These are phyloP conservation scores for Rhadinocentrus ornatus DNA, from an alignment of 2,797 vertebrate genomes.

Conservation along the genomic window DNA sequence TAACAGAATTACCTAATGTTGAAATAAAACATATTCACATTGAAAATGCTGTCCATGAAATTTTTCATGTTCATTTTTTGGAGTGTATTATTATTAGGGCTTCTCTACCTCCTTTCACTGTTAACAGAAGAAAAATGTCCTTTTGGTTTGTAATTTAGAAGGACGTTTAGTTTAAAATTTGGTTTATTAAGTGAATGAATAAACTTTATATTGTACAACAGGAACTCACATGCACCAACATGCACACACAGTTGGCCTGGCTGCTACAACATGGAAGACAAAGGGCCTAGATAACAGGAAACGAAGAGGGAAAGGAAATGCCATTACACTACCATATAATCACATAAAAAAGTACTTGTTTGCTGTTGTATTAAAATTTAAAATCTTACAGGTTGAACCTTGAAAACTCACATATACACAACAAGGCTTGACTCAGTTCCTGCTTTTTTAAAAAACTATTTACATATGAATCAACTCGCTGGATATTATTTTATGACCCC, in stretches of 20 bases:
- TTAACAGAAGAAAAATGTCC: no score
- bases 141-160: not conserved
- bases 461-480: slow-evolving; percentile 10
- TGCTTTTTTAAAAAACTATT: not conserved
- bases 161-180: not conserved
- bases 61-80: no score
- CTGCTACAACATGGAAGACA: not conserved
- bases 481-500: slow-evolving; percentile 23
- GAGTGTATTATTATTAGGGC: no score
- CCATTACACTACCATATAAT: not conserved
- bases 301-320: not conserved
- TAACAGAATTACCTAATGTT: not conserved
- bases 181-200: not conserved
- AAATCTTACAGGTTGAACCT: not conserved
- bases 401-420: not conserved
- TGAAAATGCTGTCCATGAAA: no score
- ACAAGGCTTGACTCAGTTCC: not conserved
- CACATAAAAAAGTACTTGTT: not conserved
- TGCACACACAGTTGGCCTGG: not conserved
- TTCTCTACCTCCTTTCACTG: no score
- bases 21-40: no score
- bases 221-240: not conserved
- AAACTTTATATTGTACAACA: not conserved
- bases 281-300: not conserved
- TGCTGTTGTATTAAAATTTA: not conserved